Evolutionary conservation across 2,888 invertebrate genomes (phyloP).

Genomic region (Cataglyphis rosenhaueri): DNA sequence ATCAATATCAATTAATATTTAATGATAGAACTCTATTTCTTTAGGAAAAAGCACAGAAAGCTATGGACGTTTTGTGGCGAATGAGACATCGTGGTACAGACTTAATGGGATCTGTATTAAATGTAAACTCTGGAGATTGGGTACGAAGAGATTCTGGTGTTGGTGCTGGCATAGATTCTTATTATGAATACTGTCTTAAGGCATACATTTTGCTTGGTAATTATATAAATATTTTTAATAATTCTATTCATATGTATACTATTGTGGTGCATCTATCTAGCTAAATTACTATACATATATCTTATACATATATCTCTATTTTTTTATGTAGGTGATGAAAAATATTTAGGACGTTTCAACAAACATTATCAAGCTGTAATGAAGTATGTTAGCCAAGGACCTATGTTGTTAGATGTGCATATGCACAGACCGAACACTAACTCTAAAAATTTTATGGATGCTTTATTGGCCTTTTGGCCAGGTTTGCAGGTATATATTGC

Average conservation of each 20-base stretch:
- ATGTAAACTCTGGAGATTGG: constrained; percentile 99
- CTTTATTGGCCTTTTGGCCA: constrained; percentile 99
- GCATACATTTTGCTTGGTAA: constrained; percentile 95
- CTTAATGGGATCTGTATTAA: constrained; percentile 98
- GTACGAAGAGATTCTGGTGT: constrained; percentile 98
- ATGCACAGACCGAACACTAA: constrained; percentile 98
- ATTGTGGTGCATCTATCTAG: not conserved
- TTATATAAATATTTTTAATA: constrained; percentile 32
- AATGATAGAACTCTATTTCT: constrained; percentile 5
- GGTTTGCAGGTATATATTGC: constrained; percentile 92
- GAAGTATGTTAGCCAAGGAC: constrained; percentile 98
- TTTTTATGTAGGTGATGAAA: constrained; percentile 90
- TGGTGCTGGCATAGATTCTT: constrained; percentile 99
- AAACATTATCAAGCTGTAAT: constrained; percentile 98
- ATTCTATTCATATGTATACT: not conserved
- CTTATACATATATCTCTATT: too few species aligned
- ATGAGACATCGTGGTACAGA: constrained; percentile 96
- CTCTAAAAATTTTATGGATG: constrained; percentile 98
- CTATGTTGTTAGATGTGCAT: constrained; percentile 97
- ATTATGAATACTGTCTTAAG: constrained; percentile 99
- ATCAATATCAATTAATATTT: constrained; percentile 15
- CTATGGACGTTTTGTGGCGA: constrained; percentile 99
- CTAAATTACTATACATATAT: not conserved
- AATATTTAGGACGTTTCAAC: constrained; percentile 97
- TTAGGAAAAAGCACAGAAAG: constrained; percentile 95